Base-by-base conservation (phyloP, 2,797 vertebrate genomes). In the Pangasius sanitwongsei region DNA sequence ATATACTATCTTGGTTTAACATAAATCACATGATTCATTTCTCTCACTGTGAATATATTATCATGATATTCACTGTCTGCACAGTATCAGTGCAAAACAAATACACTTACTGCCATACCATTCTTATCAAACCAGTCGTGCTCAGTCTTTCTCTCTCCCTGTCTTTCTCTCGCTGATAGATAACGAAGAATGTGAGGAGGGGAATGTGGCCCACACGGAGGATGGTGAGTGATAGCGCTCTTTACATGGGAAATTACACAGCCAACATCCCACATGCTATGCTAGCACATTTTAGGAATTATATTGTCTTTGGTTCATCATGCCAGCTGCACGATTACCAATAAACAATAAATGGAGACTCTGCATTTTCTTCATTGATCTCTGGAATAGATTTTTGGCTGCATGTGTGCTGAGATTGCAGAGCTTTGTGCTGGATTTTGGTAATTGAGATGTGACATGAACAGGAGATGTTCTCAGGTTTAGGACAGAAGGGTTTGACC, bases 151-250 rank as follows among this genome's bases (percentile, higher is more conserved):
- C 20, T 90, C 57, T 80, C 92, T 92, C 41, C 16, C 87, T 94
- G 86, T 93, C 83, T 89, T 77, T 90, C 53, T 90, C 34, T 28
- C 28, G 23, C 87, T 88, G 70, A 87, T 93, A 96, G 96, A 95
- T 93, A 94, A 95, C 87, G 95, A 96, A 90, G 92, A 87, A 72
- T 83, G 81, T 74, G 89, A 92, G 92, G 95, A 96, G 89, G 94
- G 91, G 92, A 90, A 92, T 72, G 95, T 94, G 91, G 92, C 94
- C 91, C 92, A 92, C 89, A 90, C n/a, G 90, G 94, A 94, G 91
- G 95, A 92, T 92, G 96, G 96, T 97, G 94, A 96, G 96, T 96
- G 95, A 94, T 93, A 89, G 63, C 31, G 18, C 86, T n/a, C 28
- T 81, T 69, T 57, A 87, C 31, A 57, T 65, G 61, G 63, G 34